Conservation (phyloP, 2,797 vertebrate species). For the Characodon lateralis region DNA sequence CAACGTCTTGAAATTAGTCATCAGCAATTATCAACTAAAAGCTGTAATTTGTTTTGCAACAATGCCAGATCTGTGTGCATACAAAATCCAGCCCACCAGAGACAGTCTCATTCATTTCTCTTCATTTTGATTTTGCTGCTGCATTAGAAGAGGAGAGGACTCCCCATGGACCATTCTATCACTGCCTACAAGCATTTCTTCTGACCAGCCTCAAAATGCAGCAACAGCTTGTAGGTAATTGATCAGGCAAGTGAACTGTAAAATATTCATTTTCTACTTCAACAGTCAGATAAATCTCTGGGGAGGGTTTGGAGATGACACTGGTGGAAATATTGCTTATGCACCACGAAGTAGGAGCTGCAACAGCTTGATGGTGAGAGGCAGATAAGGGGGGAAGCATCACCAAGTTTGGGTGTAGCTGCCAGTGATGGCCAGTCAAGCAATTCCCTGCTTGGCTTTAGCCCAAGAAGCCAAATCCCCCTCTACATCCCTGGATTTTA, state of each 20-base stretch:
- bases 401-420: slow-evolving; percentile 50
- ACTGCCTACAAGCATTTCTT: slow-evolving; percentile 65
- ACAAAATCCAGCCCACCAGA: slow-evolving; percentile 74
- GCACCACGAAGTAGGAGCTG: slow-evolving; percentile 88
- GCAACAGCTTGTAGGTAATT: slow-evolving; percentile 99
- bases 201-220: slow-evolving; percentile 93
- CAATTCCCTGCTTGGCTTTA: slow-evolving; percentile 72
- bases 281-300: slow-evolving; percentile 98
- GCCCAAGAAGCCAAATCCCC: slow-evolving; percentile 67
- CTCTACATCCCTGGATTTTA: slow-evolving; percentile 68
- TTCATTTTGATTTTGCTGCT: slow-evolving; percentile 43
- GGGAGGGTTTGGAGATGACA: slow-evolving; percentile 88
- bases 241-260: slow-evolving; percentile 99
- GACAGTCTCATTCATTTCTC: slow-evolving; percentile 78
- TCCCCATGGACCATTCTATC: slow-evolving; percentile 65
- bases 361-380: slow-evolving; percentile 80
- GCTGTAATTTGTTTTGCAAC: slow-evolving; percentile 87
- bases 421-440: slow-evolving; percentile 73
- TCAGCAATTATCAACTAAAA: slow-evolving; percentile 85
- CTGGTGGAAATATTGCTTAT: slow-evolving; percentile 95
- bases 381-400: slow-evolving; percentile 67
- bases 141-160: slow-evolving; percentile 52
- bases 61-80: slow-evolving; percentile 77
- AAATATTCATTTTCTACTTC: slow-evolving; percentile 99
- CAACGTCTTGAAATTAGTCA: slow-evolving; percentile 85